A percentile compares a stretch with the other conserved stretches of the same genome.
phyloP scores from a whole-genome alignment of 2,888 invertebrate species.

The Sminthurinus aureus region DNA sequence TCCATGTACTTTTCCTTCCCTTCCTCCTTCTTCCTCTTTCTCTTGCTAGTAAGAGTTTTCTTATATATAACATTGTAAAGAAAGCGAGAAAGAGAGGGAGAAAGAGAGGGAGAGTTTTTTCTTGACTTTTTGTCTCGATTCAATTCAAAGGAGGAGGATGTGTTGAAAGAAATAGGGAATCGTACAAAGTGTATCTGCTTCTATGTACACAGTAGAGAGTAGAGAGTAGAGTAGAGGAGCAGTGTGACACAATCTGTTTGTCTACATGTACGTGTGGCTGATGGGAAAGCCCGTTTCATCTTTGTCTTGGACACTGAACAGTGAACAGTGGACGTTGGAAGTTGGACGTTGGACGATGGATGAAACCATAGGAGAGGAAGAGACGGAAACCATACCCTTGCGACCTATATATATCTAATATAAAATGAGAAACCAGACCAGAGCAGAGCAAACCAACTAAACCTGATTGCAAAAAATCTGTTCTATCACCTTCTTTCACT shows the following conservation, averaged over 20 bases:
- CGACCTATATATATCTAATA: constrained; percentile 46
- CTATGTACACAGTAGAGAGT: neutral
- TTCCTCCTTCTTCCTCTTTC: neutral
- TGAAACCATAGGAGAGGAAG: constrained; percentile 44
- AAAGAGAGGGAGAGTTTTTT: neutral
- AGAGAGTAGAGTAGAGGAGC: neutral
- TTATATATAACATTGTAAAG: neutral
- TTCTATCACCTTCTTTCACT: constrained; percentile 19
- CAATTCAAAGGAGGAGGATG: neutral
- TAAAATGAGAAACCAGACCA: too few relatives aligned
- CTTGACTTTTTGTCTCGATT: neutral
- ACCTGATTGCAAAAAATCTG: constrained; percentile 36
- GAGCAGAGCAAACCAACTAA: constrained; percentile 19
- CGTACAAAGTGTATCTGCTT: too few relatives aligned
- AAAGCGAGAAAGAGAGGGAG: neutral
- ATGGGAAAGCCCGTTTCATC: neutral
- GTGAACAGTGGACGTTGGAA: neutral
- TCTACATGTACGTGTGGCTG: neutral
- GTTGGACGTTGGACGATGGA: neutral
- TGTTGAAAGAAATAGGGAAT: neutral
- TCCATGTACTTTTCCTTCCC: neutral
- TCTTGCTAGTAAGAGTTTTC: neutral
- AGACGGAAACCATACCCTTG: constrained; percentile 58
- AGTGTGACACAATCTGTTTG: neutral
- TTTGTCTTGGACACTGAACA: neutral